These are phyloP conservation scores for Rhinolophus sinicus DNA, from an alignment of 2,113 vertebrate species.

Conservation along the genomic window DNA sequence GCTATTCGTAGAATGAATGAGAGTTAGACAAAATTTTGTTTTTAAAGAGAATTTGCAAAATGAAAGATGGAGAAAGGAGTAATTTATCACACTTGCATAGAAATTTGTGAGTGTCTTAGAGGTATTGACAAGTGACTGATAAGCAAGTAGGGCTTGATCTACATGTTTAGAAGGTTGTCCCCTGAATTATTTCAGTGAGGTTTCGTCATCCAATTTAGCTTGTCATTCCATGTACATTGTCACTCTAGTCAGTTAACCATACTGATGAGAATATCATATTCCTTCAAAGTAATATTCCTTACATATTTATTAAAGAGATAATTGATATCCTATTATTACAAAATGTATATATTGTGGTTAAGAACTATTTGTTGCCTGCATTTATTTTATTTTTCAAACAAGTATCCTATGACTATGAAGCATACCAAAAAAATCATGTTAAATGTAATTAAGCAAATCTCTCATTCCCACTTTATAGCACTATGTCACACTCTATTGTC, in stretches of 20 bases:
- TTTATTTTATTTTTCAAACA: not conserved
- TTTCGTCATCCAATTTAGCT: not conserved
- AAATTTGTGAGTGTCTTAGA: not conserved
- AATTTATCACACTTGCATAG: not conserved
- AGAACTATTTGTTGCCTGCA: not conserved
- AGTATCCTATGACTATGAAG: not conserved
- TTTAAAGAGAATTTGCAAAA: not conserved
- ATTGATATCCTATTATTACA: not conserved
- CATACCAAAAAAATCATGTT: not conserved
- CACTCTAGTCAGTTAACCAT: not conserved
- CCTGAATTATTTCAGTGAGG: not conserved
- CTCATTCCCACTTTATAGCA: not conserved
- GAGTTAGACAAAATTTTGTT: not conserved
- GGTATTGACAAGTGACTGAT: rapidly evolving
- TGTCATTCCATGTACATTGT: not conserved
- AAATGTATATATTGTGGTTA: not conserved
- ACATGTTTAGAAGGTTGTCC: rapidly evolving
- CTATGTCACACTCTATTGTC: not conserved
- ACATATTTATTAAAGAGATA: not conserved
- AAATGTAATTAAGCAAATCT: not conserved
- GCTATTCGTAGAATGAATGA: not conserved
- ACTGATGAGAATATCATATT: not conserved
- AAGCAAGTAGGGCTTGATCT: not conserved
- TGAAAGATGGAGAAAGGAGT: not conserved
- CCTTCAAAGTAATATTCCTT: not conserved